Evolutionary conservation across 2,797 vertebrate genomes (phyloP).

Genomic region (Cryptoblepharus egeriae): DNA sequence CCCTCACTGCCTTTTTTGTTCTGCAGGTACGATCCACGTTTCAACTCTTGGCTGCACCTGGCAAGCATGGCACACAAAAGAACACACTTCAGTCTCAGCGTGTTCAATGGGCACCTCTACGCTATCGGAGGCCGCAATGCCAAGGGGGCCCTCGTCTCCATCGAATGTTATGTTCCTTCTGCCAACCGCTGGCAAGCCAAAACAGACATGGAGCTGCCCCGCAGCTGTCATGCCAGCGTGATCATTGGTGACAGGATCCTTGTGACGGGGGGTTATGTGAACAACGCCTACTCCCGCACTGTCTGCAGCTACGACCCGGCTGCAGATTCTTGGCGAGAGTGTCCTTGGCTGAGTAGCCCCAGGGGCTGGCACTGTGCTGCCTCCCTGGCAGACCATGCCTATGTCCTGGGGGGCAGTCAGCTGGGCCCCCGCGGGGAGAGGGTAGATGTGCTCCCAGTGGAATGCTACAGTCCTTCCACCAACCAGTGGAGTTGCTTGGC

Average conservation of each 20-base stretch:
- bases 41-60: conserved; percentile 88
- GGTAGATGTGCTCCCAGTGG: conserved; percentile 82
- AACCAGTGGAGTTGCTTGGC: conserved; percentile 79
- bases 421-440: conserved; percentile 81
- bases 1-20: neutral
- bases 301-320: conserved; percentile 79
- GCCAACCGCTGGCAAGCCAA: conserved; percentile 86
- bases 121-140: conserved; percentile 86
- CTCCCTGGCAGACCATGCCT: conserved; percentile 73
- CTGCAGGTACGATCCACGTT: conserved; percentile 85
- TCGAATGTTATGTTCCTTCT: conserved; percentile 85
- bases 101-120: conserved; percentile 82
- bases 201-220: conserved; percentile 81
- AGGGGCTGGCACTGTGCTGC: conserved; percentile 86
- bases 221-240: conserved; percentile 85
- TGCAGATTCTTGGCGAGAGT: conserved; percentile 79
- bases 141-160: conserved; percentile 81
- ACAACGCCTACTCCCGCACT: conserved; percentile 84
- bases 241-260: conserved; percentile 82
- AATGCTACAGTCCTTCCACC: conserved; percentile 77
- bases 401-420: conserved; percentile 86
- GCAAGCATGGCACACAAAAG: conserved; percentile 86
- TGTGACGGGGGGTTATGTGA: conserved; percentile 85
- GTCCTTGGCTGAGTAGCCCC: conserved; percentile 77
- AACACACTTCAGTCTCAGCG: conserved; percentile 86